These are phyloP conservation scores for Anoplius nigerrimus DNA, from an alignment of 2,888 invertebrate genomes.

Conservation along the genomic window DNA sequence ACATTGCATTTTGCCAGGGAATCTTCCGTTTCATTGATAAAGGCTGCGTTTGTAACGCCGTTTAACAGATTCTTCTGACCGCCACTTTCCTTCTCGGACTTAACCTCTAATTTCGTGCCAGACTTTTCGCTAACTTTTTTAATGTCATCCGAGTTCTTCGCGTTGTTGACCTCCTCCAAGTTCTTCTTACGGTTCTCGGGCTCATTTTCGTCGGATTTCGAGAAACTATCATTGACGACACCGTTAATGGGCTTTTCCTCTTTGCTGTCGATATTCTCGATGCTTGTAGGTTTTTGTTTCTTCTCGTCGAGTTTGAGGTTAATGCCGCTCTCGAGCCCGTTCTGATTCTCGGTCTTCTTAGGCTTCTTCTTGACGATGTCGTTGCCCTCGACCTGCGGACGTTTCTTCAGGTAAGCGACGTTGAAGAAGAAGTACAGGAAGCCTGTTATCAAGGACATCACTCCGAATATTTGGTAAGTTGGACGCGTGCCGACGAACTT, in stretches of 20 bases:
- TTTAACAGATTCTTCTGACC: slow-evolving; percentile 41
- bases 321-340: slow-evolving; percentile 42
- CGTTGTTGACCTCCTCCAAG: slow-evolving; percentile 61
- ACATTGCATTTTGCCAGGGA: slow-evolving; percentile 55
- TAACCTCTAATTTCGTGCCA: neutral
- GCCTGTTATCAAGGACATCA: slow-evolving; percentile 80
- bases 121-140: slow-evolving; percentile 39
- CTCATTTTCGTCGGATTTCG: slow-evolving; percentile 3
- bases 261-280: slow-evolving; percentile 12
- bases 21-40: slow-evolving; percentile 43
- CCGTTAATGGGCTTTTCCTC: slow-evolving; percentile 29
- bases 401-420: slow-evolving; percentile 79
- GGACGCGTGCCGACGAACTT: slow-evolving; percentile 83
- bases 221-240: slow-evolving; percentile 41
- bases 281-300: slow-evolving; percentile 18
- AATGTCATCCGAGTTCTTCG: slow-evolving; percentile 61
- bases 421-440: slow-evolving; percentile 84
- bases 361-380: slow-evolving; percentile 79
- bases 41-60: slow-evolving; percentile 25
- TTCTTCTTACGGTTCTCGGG: slow-evolving; percentile 22
- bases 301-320: slow-evolving; percentile 49
- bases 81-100: neutral
- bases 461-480: slow-evolving; percentile 84
- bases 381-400: slow-evolving; percentile 76
- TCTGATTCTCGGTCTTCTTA: slow-evolving; percentile 49